Percentiles rank a stretch among this genome's conserved stretches.
phyloP scores from a whole-genome alignment of 2,113 vertebrate species.

The Mus pahari region DNA sequence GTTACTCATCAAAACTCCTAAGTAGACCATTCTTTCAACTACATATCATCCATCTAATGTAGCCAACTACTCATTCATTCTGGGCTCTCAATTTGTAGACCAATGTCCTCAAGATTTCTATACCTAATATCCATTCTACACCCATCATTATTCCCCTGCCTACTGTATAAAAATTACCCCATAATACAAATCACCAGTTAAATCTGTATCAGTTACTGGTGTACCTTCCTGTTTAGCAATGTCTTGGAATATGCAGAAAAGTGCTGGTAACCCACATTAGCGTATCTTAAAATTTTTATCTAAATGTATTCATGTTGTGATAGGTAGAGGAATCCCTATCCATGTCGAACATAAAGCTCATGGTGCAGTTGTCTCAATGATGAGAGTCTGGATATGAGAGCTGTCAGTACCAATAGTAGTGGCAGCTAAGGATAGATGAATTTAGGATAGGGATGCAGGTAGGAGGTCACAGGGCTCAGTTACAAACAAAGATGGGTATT shows the following conservation, averaged over 20 bases:
- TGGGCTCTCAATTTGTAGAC: accelerated
- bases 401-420: accelerated
- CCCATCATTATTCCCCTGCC: neutral
- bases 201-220: neutral
- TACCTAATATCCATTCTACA: neutral
- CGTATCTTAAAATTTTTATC: neutral
- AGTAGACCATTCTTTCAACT: neutral
- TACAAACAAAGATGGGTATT: neutral
- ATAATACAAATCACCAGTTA: neutral
- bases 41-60: neutral
- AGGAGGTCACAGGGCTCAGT: neutral
- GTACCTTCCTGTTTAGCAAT: neutral
- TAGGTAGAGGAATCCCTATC: neutral
- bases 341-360: too few species aligned
- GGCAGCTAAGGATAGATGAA: neutral
- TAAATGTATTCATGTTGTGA: neutral
- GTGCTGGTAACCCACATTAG: too few species aligned
- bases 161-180: neutral
- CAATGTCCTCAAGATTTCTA: neutral
- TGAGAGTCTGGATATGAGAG: neutral
- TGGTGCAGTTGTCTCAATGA: accelerated
- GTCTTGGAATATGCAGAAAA: neutral
- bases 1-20: neutral
- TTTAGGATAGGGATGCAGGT: neutral
- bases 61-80: neutral